Evolutionary conservation across 2,113 vertebrate genomes (phyloP).

Genomic region (Crotalus helleri): DNA sequence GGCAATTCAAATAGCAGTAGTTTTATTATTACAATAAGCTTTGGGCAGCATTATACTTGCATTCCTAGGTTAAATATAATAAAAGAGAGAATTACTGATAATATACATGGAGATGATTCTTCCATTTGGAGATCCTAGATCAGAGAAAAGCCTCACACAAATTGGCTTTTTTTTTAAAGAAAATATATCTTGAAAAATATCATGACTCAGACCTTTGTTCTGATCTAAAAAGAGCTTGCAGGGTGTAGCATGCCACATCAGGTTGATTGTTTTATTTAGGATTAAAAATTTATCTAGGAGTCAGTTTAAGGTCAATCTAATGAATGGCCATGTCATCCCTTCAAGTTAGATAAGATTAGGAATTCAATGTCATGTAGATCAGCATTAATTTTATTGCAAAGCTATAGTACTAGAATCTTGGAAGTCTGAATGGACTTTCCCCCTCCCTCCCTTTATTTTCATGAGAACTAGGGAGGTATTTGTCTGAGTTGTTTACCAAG

Average conservation of each 20-base stretch:
- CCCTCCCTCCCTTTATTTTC: background rate
- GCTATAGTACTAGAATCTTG: background rate
- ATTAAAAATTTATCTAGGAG: background rate
- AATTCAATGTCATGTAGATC: background rate
- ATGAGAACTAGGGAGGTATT: background rate
- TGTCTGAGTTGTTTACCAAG: background rate
- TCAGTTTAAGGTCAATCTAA: background rate
- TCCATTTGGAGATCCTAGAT: background rate
- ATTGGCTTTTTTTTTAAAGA: background rate
- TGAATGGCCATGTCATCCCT: background rate
- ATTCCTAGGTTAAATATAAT: background rate
- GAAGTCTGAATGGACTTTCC: background rate
- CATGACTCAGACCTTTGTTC: background rate
- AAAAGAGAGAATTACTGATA: background rate
- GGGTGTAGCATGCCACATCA: background rate
- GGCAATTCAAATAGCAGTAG: background rate
- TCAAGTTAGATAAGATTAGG: background rate
- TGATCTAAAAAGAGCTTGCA: background rate
- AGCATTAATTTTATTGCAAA: background rate
- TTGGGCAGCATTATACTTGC: background rate
- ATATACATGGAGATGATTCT: background rate
- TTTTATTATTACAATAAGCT: background rate
- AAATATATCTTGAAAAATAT: background rate
- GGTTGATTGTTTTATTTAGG: background rate
- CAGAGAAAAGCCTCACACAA: background rate